phyloP scores from a whole-genome alignment of 1,140 invertebrate genomes.

The Odontomachus brunneus region DNA sequence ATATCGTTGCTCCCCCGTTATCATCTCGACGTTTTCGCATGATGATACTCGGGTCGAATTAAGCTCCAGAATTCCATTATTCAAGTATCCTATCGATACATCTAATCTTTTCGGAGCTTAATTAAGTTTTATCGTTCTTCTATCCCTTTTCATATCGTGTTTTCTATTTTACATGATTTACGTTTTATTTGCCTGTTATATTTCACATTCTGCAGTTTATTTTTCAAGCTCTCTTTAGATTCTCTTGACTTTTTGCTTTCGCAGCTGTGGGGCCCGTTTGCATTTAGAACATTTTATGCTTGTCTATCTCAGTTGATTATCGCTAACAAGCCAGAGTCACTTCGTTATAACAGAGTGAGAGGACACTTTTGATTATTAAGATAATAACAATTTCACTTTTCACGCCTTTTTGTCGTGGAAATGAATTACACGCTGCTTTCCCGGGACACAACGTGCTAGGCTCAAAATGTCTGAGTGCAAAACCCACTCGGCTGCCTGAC shows the following conservation, averaged over 20 bases:
- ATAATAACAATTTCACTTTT: not conserved
- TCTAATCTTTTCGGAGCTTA: not conserved
- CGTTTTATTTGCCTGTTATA: not conserved
- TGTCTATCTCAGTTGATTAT: too few relatives aligned
- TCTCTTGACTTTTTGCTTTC: not conserved
- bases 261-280: too few relatives aligned
- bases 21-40: too few relatives aligned
- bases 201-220: not conserved
- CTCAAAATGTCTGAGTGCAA: constrained; percentile 19
- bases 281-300: too few relatives aligned
- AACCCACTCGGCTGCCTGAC: constrained; percentile 53
- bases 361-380: not conserved
- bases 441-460: not conserved
- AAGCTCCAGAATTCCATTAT: too few relatives aligned
- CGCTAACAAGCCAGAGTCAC: not conserved
- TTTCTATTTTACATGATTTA: not conserved
- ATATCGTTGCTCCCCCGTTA: too few relatives aligned
- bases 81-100: too few relatives aligned
- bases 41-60: too few relatives aligned
- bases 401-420: not conserved
- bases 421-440: constrained; percentile 11
- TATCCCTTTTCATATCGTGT: not conserved
- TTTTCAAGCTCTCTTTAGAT: too few relatives aligned
- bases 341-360: not conserved
- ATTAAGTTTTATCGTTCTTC: constrained; percentile 6